Evolutionary conservation across 2,888 invertebrate species (phyloP).

Genomic region (Leptinotarsa tumamoca): DNA sequence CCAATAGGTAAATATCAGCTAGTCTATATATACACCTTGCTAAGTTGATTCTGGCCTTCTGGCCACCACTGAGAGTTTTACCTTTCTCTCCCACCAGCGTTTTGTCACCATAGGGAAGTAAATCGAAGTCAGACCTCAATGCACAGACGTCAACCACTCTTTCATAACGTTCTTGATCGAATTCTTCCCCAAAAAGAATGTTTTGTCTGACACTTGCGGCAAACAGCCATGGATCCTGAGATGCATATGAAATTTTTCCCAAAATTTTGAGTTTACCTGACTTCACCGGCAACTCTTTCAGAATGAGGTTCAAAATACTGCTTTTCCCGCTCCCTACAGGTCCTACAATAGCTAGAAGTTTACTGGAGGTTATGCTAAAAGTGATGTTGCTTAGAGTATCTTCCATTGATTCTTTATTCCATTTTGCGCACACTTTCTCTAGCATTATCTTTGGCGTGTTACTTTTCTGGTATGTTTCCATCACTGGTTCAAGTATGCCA

Average conservation of each 20-base stretch:
- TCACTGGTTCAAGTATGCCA: constrained; percentile 25
- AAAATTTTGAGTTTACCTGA: constrained; percentile 65
- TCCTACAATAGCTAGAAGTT: constrained; percentile 74
- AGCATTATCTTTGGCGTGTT: constrained; percentile 69
- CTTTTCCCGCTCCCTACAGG: constrained; percentile 79
- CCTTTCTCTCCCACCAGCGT: constrained; percentile 87
- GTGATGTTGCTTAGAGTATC: constrained; percentile 67
- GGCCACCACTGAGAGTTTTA: constrained; percentile 85
- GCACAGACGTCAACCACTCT: constrained; percentile 76
- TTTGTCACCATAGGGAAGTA: constrained; percentile 81
- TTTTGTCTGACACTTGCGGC: constrained; percentile 77
- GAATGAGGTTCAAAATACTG: constrained; percentile 66
- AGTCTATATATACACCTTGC: constrained; percentile 82
- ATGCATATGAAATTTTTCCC: constrained; percentile 71
- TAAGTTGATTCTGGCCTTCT: constrained; percentile 84
- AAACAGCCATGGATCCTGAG: constrained; percentile 76
- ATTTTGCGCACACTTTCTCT: constrained; percentile 76
- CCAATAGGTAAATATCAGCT: constrained; percentile 83
- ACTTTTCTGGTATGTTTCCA: constrained; percentile 31
- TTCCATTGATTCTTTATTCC: constrained; percentile 65
- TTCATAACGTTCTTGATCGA: constrained; percentile 71
- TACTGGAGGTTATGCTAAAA: constrained; percentile 59
- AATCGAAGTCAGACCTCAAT: constrained; percentile 76
- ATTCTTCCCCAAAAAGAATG: constrained; percentile 79
- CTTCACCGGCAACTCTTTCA: constrained; percentile 66